These are phyloP conservation scores for Spicauda simplicius DNA, from an alignment of 2,888 invertebrate species.

Conservation along the genomic window DNA sequence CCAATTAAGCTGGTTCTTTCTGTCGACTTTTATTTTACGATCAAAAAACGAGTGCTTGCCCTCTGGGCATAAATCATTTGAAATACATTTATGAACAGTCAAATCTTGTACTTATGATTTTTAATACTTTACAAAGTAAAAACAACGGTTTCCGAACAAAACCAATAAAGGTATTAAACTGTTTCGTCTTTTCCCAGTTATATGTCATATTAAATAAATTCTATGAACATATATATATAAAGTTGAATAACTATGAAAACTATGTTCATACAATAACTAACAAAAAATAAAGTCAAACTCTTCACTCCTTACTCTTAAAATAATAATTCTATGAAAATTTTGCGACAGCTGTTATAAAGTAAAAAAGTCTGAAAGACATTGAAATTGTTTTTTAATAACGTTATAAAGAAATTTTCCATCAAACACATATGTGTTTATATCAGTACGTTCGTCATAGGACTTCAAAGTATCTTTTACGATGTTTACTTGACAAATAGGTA, in stretches of 20 bases:
- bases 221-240: too few relatives aligned
- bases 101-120: too few relatives aligned
- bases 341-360: background rate
- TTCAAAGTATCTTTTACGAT: conserved; percentile 63
- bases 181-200: too few relatives aligned
- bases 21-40: background rate
- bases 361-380: background rate
- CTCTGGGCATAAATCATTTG: too few relatives aligned
- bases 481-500: conserved; percentile 57
- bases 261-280: background rate
- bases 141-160: too few relatives aligned
- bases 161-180: too few relatives aligned
- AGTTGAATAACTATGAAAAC: background rate
- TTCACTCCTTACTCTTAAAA: too few relatives aligned
- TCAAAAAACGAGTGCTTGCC: too few relatives aligned
- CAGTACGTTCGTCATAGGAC: conserved; percentile 41
- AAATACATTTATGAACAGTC: too few relatives aligned
- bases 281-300: too few relatives aligned
- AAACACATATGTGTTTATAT: conserved; percentile 3
- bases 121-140: too few relatives aligned
- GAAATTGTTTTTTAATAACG: background rate
- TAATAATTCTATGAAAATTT: background rate
- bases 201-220: too few relatives aligned
- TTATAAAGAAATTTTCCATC: conserved; percentile 1
- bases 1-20: conserved; percentile 13